Evolutionary conservation across 1,140 invertebrate genomes (phyloP).

Genomic region (Protaetia brevitarsis): DNA sequence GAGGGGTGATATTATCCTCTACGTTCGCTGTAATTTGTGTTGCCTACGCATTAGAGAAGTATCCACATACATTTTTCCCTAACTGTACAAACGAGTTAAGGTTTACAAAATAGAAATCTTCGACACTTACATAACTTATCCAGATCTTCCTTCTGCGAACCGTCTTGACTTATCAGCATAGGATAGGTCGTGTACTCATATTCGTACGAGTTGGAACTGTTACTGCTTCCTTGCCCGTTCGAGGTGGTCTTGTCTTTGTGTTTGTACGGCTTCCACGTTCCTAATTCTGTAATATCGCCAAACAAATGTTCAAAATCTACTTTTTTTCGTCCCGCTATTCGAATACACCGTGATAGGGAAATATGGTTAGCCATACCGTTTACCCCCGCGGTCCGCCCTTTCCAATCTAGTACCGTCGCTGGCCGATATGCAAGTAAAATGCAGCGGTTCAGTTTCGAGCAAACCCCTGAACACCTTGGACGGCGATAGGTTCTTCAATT

Average conservation of each 20-base stretch:
- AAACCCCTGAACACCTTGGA: conserved; percentile 64
- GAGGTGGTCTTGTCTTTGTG: background rate
- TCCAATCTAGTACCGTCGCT: conserved; percentile 79
- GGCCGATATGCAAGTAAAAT: conserved; percentile 74
- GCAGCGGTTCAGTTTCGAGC: conserved; percentile 77
- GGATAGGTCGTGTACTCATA: background rate
- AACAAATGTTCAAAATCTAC: conserved; percentile 31
- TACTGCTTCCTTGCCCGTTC: conserved; percentile 26
- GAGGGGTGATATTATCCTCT: too few relatives aligned
- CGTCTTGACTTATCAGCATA: conserved; percentile 16
- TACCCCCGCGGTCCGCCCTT: conserved; percentile 39
- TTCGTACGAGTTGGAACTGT: conserved; percentile 24
- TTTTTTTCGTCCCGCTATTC: conserved; percentile 32
- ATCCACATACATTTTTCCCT: too few relatives aligned
- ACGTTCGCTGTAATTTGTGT: too few relatives aligned
- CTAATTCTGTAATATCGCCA: conserved; percentile 21
- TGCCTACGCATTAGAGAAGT: too few relatives aligned
- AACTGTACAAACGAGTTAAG: too few relatives aligned
- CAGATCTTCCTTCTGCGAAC: conserved; percentile 21
- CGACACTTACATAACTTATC: conserved; percentile 26
- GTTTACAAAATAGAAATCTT: too few relatives aligned
- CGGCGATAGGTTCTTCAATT: conserved; percentile 25
- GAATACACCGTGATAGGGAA: conserved; percentile 28
- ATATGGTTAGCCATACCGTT: conserved; percentile 42
- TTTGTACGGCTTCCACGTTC: conserved; percentile 10